phyloP scores from a whole-genome alignment of 2,888 invertebrate genomes.

The Eupeodes luniger region DNA sequence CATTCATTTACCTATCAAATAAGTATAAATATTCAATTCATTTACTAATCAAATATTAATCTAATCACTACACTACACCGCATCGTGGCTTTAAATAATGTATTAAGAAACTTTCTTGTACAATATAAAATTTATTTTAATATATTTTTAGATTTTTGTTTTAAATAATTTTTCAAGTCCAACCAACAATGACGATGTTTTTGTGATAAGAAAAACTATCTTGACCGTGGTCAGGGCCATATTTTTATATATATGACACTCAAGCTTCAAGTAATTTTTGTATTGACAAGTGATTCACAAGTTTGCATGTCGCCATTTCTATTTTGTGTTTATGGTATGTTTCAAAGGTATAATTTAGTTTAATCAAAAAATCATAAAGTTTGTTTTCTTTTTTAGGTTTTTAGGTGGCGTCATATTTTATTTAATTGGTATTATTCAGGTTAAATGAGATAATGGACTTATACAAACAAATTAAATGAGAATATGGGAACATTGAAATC shows the following conservation, averaged over 20 bases:
- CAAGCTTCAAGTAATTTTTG: background rate
- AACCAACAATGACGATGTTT: background rate
- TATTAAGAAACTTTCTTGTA: background rate
- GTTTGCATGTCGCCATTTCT: background rate
- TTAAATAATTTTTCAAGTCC: background rate
- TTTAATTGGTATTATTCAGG: slow-evolving; percentile 23
- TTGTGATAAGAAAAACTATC: slow-evolving; percentile 50
- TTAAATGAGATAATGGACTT: slow-evolving; percentile 18
- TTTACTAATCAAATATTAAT: background rate
- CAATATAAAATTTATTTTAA: background rate
- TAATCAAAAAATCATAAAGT: slow-evolving; percentile 23
- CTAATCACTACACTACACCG: background rate
- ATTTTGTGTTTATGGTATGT: background rate
- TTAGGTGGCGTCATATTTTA: slow-evolving; percentile 15
- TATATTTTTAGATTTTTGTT: too few relatives aligned
- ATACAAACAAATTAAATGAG: background rate
- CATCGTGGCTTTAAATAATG: background rate
- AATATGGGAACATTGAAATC: background rate
- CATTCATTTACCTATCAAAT: slow-evolving; percentile 8
- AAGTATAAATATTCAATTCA: background rate
- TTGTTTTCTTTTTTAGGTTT: background rate
- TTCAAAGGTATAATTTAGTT: background rate
- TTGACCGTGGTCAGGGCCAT: slow-evolving; percentile 62
- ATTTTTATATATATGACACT: slow-evolving; percentile 3
- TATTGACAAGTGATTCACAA: slow-evolving; percentile 32